A percentile compares a stretch with the other conserved stretches of the same genome.
phyloP scores from a whole-genome alignment of 2,797 vertebrate genomes.

The Scleropages formosus region DNA sequence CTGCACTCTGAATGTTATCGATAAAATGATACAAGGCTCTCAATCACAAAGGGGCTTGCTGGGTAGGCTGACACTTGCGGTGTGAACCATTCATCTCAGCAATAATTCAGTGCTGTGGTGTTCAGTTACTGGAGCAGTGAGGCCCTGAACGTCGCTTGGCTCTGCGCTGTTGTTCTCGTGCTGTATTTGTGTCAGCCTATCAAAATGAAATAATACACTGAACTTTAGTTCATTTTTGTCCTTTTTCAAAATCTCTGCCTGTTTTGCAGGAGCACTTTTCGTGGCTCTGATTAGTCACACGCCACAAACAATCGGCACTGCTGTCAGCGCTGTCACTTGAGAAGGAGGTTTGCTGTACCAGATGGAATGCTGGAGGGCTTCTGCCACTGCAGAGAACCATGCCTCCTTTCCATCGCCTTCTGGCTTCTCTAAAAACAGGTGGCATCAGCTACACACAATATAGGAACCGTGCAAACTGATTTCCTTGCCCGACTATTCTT shows the following conservation, averaged over 20 bases:
- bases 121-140: neutral
- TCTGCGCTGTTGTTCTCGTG: neutral
- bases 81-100: neutral
- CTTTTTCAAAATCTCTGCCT: neutral
- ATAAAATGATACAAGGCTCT: neutral
- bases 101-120: conserved; percentile 3
- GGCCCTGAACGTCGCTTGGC: neutral
- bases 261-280: neutral
- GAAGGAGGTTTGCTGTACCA: too few species aligned
- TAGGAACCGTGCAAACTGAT: neutral
- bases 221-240: neutral
- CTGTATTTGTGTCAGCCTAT: neutral
- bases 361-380: neutral
- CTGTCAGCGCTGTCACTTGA: too few species aligned
- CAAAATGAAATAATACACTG: neutral
- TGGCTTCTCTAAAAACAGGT: neutral
- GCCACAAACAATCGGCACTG: too few species aligned
- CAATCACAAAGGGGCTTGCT: neutral
- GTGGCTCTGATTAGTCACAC: neutral
- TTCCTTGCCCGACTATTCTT: neutral
- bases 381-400: neutral
- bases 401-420: neutral
- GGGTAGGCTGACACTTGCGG: neutral
- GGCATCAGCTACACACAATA: neutral
- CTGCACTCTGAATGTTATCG: too few species aligned